These are phyloP conservation scores for Anseranas semipalmata DNA, from an alignment of 2,113 vertebrate species.

Conservation along the genomic window DNA sequence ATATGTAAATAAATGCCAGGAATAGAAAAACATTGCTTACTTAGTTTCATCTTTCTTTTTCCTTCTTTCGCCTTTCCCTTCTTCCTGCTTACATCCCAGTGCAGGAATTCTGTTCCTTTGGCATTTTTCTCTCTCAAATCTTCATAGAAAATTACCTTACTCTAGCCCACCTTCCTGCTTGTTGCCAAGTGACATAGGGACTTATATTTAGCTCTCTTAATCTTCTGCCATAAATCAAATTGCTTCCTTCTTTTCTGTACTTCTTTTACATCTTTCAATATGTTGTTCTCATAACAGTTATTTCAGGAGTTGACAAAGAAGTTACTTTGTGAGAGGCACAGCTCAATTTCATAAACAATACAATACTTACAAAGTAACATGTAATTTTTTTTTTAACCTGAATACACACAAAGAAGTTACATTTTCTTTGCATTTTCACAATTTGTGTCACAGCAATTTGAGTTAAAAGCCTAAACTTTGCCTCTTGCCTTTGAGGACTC, in stretches of 20 bases:
- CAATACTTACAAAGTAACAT: background rate
- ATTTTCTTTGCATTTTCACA: background rate
- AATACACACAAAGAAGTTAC: background rate
- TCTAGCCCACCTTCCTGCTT: background rate
- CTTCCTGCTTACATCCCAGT: background rate
- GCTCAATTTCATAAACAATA: background rate
- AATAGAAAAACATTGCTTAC: background rate
- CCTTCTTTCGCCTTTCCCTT: background rate
- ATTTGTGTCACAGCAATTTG: background rate
- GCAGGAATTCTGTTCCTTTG: background rate
- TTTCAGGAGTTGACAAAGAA: background rate
- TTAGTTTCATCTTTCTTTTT: background rate
- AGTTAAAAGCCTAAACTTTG: background rate
- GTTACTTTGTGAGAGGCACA: background rate
- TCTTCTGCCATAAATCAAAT: slow-evolving; percentile 1
- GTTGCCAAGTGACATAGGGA: background rate
- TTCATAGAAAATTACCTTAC: background rate
- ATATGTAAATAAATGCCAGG: background rate
- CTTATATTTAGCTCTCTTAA: background rate
- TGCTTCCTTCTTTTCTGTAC: background rate
- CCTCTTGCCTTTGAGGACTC: background rate
- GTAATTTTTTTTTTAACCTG: background rate
- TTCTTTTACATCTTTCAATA: background rate
- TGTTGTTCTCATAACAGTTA: background rate
- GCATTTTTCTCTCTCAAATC: background rate